A percentile compares a stretch with the other conserved stretches of the same genome.
Evolutionary conservation across 2,888 invertebrate genomes (phyloP).

Genomic region (Rhagonycha fulva): DNA sequence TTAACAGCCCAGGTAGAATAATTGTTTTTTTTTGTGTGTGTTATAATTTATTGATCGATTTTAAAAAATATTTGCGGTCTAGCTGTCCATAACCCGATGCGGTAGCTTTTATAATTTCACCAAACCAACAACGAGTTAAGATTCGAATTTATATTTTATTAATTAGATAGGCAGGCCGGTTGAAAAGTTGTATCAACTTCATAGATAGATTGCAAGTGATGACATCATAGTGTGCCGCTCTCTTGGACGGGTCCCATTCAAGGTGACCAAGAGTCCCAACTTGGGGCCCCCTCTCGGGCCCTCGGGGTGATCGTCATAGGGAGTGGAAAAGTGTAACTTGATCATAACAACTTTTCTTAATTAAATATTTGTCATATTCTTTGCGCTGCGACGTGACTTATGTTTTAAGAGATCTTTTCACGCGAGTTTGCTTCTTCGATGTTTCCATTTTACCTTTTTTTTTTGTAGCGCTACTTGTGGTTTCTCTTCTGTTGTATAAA

Average conservation of each 20-base stretch:
- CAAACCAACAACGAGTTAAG: not conserved
- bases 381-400: not conserved
- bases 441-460: not conserved
- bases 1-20: not conserved
- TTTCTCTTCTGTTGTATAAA: not conserved
- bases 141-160: not conserved
- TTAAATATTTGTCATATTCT: conserved; percentile 3
- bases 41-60: not conserved
- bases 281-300: conserved; percentile 30
- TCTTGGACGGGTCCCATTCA: conserved; percentile 38
- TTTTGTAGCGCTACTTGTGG: not conserved
- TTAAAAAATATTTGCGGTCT: not conserved
- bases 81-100: not conserved
- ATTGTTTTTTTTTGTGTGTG: not conserved
- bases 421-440: not conserved
- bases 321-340: conserved; percentile 24
- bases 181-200: conserved; percentile 7
- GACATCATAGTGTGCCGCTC: conserved; percentile 34
- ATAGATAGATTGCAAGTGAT: conserved; percentile 31
- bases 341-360: conserved; percentile 2
- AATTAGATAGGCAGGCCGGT: not conserved
- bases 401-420: not conserved
- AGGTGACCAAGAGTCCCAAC: conserved; percentile 38
- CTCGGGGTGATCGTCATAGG: conserved; percentile 40
- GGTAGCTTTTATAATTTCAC: not conserved